Evolutionary conservation across 2,888 invertebrate species (phyloP), one percentile per base, ranked within the genome.

Genomic region (Drepanosiphum platanoidis): DNA sequence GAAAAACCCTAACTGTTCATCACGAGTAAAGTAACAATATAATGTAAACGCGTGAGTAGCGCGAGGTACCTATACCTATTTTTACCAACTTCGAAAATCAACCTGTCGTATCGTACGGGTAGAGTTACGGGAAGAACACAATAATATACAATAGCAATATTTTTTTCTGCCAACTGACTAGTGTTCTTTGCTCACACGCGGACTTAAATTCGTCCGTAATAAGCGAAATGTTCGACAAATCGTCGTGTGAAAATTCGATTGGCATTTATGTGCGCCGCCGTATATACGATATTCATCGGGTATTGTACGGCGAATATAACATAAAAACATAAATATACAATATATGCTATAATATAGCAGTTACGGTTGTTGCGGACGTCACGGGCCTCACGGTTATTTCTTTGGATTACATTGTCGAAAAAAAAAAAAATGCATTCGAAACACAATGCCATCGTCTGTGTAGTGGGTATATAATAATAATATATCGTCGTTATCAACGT

Each of bases 311-410:
- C 1, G 30, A 34, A 11, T 13, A 66, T 32, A 13, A 32, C 7
- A 66, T 64, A 66, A 2, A n/a, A n/a, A n/a, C n/a, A n/a, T n/a
- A n/a, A n/a, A n/a, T n/a, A n/a, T n/a, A n/a, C n/a, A n/a, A n/a
- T n/a, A n/a, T n/a, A n/a, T n/a, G n/a, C n/a, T n/a, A n/a, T n/a
- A n/a, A n/a, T n/a, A n/a, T n/a, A n/a, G n/a, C n/a, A 34, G 39
- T 13, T 70, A 70, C 39, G n/a, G n/a, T 70, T 71, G 27, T 71
- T 39, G 71, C 71, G 42, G 42, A 42, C 71, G 71, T 71, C 71
- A 42, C 71, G 71, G 42, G 27, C 71, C 39, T 42, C 71, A 42
- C 42, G 42, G 71, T 42, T 30, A 15, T 71, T 71, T 42, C 27
- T 42, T 30, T 27, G 71, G 71, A 42, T 42, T 71, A 42, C 22